Evolutionary conservation across 2,888 invertebrate genomes (phyloP).

Genomic region (Dicranocentrus wangi): DNA sequence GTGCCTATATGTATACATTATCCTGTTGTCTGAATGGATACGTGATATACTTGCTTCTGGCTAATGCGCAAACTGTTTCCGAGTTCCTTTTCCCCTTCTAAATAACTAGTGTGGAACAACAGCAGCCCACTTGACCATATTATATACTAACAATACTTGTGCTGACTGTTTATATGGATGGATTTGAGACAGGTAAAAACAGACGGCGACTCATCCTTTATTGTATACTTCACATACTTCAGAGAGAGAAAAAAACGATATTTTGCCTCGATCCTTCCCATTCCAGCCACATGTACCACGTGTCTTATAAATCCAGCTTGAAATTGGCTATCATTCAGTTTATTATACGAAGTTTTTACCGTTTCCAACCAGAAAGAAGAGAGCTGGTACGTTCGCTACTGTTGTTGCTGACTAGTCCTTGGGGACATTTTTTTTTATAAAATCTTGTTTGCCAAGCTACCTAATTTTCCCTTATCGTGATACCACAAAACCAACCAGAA

Average conservation of each 20-base stretch:
- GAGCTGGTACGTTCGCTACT: background rate
- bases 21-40: too few species aligned
- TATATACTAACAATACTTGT: too few species aligned
- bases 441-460: constrained; percentile 51
- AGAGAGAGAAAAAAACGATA: too few species aligned
- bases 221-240: background rate
- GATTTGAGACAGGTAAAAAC: background rate
- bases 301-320: constrained; percentile 35
- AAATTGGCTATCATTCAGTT: constrained; percentile 51
- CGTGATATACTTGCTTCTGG: too few species aligned
- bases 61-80: too few species aligned
- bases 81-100: too few species aligned
- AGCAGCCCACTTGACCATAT: too few species aligned
- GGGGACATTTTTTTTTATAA: constrained; percentile 38
- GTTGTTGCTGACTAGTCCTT: constrained; percentile 33
- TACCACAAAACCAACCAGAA: background rate
- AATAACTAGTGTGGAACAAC: too few species aligned
- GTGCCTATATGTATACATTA: background rate
- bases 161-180: too few species aligned
- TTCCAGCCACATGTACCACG: background rate
- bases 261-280: too few species aligned
- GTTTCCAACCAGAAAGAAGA: constrained; percentile 11
- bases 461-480: constrained; percentile 30
- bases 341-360: constrained; percentile 37
- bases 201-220: background rate